These are phyloP conservation scores for Microcaecilia unicolor DNA, from an alignment of 2,797 vertebrate species.

Conservation along the genomic window DNA sequence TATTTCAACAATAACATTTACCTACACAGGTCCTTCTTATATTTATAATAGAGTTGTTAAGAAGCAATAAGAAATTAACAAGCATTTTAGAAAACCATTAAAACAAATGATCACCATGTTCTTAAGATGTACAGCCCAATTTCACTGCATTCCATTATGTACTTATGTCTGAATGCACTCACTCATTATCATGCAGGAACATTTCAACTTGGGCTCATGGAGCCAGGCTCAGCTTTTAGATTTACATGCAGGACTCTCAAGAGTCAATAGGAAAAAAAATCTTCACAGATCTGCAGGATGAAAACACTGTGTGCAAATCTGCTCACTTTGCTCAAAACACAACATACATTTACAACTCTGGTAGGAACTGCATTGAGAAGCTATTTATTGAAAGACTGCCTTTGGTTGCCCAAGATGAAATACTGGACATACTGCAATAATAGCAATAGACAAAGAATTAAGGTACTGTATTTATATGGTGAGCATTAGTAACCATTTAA, in stretches of 20 bases:
- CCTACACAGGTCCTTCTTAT: too few species aligned
- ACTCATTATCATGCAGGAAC: conserved; percentile 36
- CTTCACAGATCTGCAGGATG: conserved; percentile 42
- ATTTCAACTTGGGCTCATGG: conserved; percentile 32
- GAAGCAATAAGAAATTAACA: conserved; percentile 33
- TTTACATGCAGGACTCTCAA: conserved; percentile 55
- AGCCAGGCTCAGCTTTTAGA: conserved; percentile 55
- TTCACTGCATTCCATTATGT: conserved; percentile 21
- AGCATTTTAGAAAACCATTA: conserved; percentile 29
- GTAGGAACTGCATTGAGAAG: conserved; percentile 35
- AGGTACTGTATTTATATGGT: conserved; percentile 31
- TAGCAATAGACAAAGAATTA: conserved; percentile 37
- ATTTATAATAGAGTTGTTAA: too few species aligned
- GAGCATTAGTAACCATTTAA: conserved; percentile 33
- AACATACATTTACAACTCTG: conserved; percentile 33
- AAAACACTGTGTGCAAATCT: conserved; percentile 49
- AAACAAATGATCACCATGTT: conserved; percentile 23
- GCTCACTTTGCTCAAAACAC: conserved; percentile 41
- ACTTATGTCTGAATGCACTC: conserved; percentile 28
- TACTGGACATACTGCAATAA: conserved; percentile 26
- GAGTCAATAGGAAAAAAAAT: conserved; percentile 43
- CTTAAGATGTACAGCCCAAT: conserved; percentile 18
- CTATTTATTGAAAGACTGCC: conserved; percentile 34
- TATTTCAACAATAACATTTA: too few species aligned
- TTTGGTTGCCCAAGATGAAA: conserved; percentile 39